Percentiles rank a stretch among this genome's conserved stretches.
Evolutionary conservation across 2,113 vertebrate species (phyloP).

Genomic region (Xiphias gladius): DNA sequence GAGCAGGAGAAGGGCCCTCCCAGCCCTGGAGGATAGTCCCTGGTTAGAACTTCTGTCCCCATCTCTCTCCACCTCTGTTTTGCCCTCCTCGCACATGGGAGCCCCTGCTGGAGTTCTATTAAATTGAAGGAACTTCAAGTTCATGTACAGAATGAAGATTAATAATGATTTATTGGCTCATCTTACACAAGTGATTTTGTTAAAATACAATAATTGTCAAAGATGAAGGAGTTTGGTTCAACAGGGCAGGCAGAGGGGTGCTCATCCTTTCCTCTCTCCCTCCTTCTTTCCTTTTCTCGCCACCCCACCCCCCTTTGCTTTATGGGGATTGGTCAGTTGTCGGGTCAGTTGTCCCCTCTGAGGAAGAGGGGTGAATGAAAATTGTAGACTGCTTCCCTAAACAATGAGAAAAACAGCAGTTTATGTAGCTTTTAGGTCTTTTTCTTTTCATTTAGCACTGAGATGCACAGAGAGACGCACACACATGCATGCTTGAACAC

Average conservation of each 20-base stretch:
- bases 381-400: slow-evolving; percentile 50
- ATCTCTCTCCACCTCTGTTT: slow-evolving; percentile 26
- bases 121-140: slow-evolving; percentile 62
- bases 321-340: slow-evolving; percentile 65
- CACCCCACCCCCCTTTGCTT: slow-evolving; percentile 32
- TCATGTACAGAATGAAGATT: slow-evolving; percentile 53
- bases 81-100: slow-evolving; percentile 12
- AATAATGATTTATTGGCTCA: slow-evolving; percentile 66
- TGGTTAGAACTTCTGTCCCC: slow-evolving; percentile 53
- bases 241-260: slow-evolving; percentile 49
- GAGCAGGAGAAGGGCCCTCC: slow-evolving; percentile 56
- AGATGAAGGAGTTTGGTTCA: slow-evolving; percentile 71
- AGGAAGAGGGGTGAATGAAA: slow-evolving; percentile 54
- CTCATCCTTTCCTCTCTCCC: slow-evolving; percentile 35
- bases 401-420: slow-evolving; percentile 60
- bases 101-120: slow-evolving; percentile 43
- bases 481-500: slow-evolving; percentile 2
- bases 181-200: slow-evolving; percentile 53
- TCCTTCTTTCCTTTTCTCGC: background rate
- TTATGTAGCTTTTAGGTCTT: slow-evolving; percentile 32
- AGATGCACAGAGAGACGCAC: background rate
- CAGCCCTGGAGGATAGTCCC: slow-evolving; percentile 54
- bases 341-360: slow-evolving; percentile 62
- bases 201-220: slow-evolving; percentile 65
- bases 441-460: slow-evolving; percentile 40